These are phyloP conservation scores for Perognathus longimembris DNA, from an alignment of 2,113 vertebrate genomes.

Conservation along the genomic window DNA sequence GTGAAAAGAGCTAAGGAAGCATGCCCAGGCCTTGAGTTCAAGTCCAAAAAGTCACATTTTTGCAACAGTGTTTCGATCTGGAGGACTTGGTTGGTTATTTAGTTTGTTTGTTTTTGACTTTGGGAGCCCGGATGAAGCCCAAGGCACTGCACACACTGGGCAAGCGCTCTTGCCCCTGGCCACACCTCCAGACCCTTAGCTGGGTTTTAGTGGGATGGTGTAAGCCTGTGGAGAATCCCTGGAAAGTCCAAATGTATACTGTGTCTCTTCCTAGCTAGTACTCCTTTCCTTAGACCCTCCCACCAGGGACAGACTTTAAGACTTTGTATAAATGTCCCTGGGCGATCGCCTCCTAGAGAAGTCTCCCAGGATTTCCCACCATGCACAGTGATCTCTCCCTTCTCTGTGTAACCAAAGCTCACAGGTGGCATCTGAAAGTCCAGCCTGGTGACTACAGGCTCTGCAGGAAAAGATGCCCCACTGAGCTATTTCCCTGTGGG, in stretches of 20 bases:
- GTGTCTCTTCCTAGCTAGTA: too few relatives aligned
- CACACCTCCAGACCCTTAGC: background rate
- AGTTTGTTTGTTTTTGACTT: too few relatives aligned
- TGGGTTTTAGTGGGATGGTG: background rate
- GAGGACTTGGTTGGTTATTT: too few relatives aligned
- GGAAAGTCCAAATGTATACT: too few relatives aligned
- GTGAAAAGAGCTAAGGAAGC: too few relatives aligned
- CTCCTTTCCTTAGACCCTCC: background rate
- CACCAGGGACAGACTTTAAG: background rate
- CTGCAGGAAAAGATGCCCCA: background rate
- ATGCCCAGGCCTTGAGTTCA: too few relatives aligned
- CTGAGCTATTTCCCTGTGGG: background rate
- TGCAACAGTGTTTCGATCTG: too few relatives aligned
- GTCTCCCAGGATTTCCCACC: constrained; percentile 2
- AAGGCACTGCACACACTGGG: too few relatives aligned
- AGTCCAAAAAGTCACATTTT: too few relatives aligned
- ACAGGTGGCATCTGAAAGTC: background rate
- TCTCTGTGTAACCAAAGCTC: background rate
- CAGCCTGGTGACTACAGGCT: background rate
- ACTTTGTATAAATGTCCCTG: background rate
- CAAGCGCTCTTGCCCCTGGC: too few relatives aligned
- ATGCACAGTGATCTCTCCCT: background rate
- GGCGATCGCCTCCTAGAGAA: background rate
- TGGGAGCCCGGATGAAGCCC: too few relatives aligned
- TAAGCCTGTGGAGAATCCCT: background rate